Percentiles rank a stretch among this genome's conserved stretches.
phyloP scores from a whole-genome alignment of 2,888 invertebrate genomes.

The Tachina lurida region DNA sequence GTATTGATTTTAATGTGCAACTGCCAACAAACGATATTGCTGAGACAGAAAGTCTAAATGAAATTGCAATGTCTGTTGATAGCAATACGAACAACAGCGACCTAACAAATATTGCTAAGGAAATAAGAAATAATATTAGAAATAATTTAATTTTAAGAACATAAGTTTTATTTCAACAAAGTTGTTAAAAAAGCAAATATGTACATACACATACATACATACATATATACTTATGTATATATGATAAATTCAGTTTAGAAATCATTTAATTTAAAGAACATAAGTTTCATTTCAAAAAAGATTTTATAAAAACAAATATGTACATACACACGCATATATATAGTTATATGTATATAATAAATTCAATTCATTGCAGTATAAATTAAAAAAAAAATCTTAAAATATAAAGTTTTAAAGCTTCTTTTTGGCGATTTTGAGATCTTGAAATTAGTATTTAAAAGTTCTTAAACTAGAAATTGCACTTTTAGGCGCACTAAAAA shows the following conservation, averaged over 20 bases:
- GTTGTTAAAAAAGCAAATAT: not conserved
- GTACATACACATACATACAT: not conserved
- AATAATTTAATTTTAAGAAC: constrained; percentile 40
- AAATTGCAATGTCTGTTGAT: constrained; percentile 2
- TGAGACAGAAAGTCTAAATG: constrained; percentile 48
- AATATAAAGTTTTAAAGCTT: too few relatives aligned
- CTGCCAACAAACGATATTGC: constrained; percentile 27
- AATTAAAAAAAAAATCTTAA: too few relatives aligned
- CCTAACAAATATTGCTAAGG: constrained; percentile 33
- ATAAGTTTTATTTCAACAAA: constrained; percentile 7
- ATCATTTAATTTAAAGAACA: not conserved
- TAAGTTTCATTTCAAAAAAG: too few relatives aligned
- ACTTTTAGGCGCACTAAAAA: not conserved
- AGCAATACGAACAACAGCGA: constrained; percentile 17
- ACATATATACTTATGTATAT: not conserved
- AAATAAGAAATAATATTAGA: constrained; percentile 52
- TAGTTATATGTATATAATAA: too few relatives aligned
- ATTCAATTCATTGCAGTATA: too few relatives aligned
- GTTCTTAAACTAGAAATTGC: not conserved
- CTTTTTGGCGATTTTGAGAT: too few relatives aligned
- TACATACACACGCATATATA: too few relatives aligned
- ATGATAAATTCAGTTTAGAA: not conserved
- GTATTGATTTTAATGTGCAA: constrained; percentile 32
- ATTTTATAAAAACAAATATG: too few relatives aligned
- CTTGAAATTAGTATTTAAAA: too few relatives aligned